Evolutionary conservation across 2,888 invertebrate genomes (phyloP).

Genomic region (Thysanoteuthis rhombus): DNA sequence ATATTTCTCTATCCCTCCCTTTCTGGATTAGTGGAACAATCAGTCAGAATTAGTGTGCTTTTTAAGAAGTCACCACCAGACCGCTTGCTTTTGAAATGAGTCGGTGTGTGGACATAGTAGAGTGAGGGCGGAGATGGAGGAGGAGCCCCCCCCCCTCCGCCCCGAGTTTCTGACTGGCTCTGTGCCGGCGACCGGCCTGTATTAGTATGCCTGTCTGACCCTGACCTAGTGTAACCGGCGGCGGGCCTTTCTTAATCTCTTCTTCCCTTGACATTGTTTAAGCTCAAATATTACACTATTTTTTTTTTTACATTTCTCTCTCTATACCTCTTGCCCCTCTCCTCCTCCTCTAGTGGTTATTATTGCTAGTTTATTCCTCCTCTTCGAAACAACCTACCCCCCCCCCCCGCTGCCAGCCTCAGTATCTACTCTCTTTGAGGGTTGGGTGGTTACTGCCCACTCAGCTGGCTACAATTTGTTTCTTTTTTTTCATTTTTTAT

Average conservation of each 20-base stretch:
- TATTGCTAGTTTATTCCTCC: too few species aligned
- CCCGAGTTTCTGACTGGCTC: background rate
- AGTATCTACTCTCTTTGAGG: background rate
- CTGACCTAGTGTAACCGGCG: background rate
- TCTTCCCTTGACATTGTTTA: background rate
- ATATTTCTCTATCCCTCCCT: background rate
- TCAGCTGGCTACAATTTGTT: background rate
- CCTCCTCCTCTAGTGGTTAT: too few species aligned
- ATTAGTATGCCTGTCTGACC: background rate
- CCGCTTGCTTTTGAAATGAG: background rate
- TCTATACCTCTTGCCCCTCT: background rate
- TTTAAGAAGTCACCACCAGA: background rate
- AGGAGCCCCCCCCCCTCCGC: too few species aligned
- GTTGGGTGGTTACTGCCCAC: background rate
- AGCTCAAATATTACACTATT: background rate
- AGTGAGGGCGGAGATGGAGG: background rate
- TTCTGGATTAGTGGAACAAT: background rate
- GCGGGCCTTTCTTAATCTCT: background rate
- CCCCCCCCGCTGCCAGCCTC: too few species aligned
- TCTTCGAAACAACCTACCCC: too few species aligned
- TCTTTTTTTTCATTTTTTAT: background rate
- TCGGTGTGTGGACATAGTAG: too few species aligned
- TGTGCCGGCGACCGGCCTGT: background rate
- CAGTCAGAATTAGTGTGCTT: background rate
- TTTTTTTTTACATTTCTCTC: background rate